Percentiles rank a stretch among this genome's conserved stretches.
Conservation (phyloP, 2,797 vertebrate genomes). For the Phataginus tetradactyla region DNA sequence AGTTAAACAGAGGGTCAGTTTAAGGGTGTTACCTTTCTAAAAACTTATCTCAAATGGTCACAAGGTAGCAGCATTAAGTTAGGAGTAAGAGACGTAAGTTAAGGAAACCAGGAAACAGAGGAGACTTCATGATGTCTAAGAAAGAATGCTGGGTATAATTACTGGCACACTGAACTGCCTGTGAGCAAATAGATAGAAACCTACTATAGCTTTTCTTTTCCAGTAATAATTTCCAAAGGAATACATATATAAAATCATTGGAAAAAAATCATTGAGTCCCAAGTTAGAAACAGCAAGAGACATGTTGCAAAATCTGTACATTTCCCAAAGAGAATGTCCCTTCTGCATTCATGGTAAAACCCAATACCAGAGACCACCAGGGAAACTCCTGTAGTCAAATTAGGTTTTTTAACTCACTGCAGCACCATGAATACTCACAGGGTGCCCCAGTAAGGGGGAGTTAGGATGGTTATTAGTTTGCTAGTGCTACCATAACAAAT, state of each 20-base stretch:
- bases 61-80: not conserved
- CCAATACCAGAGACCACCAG: not conserved
- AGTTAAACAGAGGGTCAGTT: not conserved
- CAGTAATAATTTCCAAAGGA: conserved; percentile 20
- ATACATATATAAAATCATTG: not conserved
- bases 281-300: not conserved
- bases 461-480: not conserved
- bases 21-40: not conserved
- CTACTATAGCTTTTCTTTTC: not conserved
- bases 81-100: not conserved
- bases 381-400: not conserved
- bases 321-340: not conserved
- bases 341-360: not conserved
- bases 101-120: not conserved
- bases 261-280: not conserved
- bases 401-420: not conserved
- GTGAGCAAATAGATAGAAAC: not conserved
- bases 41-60: not conserved
- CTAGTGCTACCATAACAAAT: not conserved
- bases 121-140: not conserved
- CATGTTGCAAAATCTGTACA: not conserved
- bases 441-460: not conserved
- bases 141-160: not conserved
- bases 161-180: not conserved
- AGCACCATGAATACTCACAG: not conserved